Base-by-base conservation (phyloP, 2,888 invertebrate genomes). In the Dyspetes luteomarginatus region DNA sequence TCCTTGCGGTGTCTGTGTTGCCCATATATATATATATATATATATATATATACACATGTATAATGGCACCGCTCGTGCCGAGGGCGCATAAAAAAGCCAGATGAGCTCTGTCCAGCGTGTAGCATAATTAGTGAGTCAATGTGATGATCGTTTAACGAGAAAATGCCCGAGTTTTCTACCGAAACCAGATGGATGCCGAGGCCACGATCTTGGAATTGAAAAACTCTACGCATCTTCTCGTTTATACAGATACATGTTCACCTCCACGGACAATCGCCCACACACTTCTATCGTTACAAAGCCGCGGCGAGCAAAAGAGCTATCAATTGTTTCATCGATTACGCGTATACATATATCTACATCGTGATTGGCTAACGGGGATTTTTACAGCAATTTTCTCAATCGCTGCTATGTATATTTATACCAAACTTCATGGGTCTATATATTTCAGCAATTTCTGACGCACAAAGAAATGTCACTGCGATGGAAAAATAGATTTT, bases 111-210 rank as follows among this genome's bases (percentile, higher is more conserved):
- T 80, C 72, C 41, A 50, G 58, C 64, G 65, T 65, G 73, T 73
- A 64, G 72, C 77, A 73, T 75, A 82, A 83, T 82, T 78, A 75
- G 72, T 84, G 79, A 81, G 67, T 83, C 83, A 84, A 83, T 79
- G 64, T 55, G 77, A 82, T 85, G 72, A 85, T 83, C 71, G 81
- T 82, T 87, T 87, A 86, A 71, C 80, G 65, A 28, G 84, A 89
- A 87, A 86, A 75, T 24, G 26, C 17, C 48, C 62, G 52, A 41
- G 24, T 83, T 89, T 88, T 87, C 84, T 36, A 52, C 58, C 28
- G 74, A 84, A 83, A 65, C 67, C 62, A 62, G 71, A 60, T 78
- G 75, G 50, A 55, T 50, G 3, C 55, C 82, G 64, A 76, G 75
- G 77, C 48, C 81, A 50, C 22, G 58, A 81, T 81, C 81, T 73